phyloP scores from a whole-genome alignment of 2,113 vertebrate species.

The Eupsittula cactorum region DNA sequence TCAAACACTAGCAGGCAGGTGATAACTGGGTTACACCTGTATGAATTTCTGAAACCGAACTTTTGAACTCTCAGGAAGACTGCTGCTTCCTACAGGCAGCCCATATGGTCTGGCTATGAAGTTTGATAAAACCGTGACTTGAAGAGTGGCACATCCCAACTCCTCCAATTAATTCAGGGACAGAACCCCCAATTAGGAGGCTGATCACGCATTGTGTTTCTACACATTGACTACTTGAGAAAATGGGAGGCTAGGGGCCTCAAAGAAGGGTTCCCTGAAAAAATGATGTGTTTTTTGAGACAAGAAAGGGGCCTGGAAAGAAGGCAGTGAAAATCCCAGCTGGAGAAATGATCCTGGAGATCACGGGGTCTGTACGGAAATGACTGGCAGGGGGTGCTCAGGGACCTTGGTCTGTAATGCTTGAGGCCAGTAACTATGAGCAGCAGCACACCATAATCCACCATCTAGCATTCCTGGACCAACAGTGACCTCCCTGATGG shows the following conservation, averaged over 20 bases:
- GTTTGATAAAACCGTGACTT: background rate
- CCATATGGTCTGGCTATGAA: background rate
- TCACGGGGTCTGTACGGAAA: background rate
- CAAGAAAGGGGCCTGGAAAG: background rate
- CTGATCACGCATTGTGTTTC: conserved; percentile 16
- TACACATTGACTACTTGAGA: background rate
- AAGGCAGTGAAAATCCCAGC: background rate
- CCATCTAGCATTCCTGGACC: background rate
- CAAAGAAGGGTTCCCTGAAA: background rate
- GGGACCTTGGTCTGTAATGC: background rate
- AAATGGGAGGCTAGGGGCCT: background rate
- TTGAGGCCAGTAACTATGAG: accelerated
- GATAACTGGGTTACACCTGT: background rate
- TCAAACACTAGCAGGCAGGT: background rate
- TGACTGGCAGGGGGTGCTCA: background rate
- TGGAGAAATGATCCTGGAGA: background rate
- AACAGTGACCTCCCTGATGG: background rate
- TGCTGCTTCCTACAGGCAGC: background rate
- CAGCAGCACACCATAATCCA: background rate
- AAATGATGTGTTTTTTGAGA: background rate
- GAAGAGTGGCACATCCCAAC: background rate
- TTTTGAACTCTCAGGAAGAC: background rate
- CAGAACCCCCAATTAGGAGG: background rate
- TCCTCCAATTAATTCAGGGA: conserved; percentile 17
- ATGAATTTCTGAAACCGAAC: background rate